Conservation (phyloP, 2,113 vertebrate genomes). For the Merops nubicus region DNA sequence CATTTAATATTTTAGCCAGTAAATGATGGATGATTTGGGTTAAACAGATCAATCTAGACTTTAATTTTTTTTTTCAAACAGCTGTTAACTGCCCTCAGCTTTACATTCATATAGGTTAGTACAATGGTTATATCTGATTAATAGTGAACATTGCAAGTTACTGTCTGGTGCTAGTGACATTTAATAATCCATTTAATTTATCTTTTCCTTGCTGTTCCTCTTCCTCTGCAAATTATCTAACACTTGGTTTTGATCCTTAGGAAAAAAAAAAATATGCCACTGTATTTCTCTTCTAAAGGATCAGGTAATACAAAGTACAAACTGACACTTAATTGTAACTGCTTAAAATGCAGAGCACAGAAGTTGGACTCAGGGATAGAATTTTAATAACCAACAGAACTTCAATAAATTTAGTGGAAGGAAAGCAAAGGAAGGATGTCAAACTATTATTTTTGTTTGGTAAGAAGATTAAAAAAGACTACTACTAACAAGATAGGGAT, state of each 20-base stretch:
- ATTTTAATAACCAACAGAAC: not conserved
- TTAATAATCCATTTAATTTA: not conserved
- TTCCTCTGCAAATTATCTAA: not conserved
- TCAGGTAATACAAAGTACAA: not conserved
- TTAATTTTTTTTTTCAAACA: not conserved
- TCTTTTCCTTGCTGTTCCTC: not conserved
- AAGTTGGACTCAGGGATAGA: not conserved
- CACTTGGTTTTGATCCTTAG: not conserved
- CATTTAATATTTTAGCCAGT: not conserved
- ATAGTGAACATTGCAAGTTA: not conserved
- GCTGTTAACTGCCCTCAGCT: not conserved
- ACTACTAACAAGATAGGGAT: not conserved
- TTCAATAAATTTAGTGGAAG: not conserved
- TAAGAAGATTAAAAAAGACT: not conserved
- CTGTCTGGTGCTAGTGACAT: not conserved
- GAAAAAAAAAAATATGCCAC: not conserved
- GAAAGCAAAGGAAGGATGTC: not conserved
- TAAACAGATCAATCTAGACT: not conserved
- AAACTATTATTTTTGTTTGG: not conserved
- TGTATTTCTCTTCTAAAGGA: not conserved
- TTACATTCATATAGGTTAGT: not conserved
- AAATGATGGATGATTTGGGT: not conserved
- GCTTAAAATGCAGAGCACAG: not conserved
- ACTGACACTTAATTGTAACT: not conserved
- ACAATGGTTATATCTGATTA: not conserved